Evolutionary conservation across 2,113 vertebrate species (phyloP).

Genomic region (Nannobrachium achirus): DNA sequence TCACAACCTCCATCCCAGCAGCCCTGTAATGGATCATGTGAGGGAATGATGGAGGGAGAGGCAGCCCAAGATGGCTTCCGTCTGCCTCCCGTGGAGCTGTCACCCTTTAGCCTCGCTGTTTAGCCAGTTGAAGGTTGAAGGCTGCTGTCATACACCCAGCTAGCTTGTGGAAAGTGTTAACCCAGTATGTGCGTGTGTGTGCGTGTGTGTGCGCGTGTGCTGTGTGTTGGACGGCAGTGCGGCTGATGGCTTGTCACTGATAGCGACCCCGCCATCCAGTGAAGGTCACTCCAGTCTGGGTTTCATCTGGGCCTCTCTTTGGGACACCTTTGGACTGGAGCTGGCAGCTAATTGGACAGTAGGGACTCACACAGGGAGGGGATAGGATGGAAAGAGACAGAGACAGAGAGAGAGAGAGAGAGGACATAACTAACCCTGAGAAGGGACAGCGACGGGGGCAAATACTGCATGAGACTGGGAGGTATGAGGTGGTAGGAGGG

Average conservation of each 20-base stretch:
- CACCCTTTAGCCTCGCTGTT: conserved; percentile 68
- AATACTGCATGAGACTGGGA: not conserved
- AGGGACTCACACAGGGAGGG: conserved; percentile 17
- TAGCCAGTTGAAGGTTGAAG: conserved; percentile 61
- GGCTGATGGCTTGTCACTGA: conserved; percentile 78
- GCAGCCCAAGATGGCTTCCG: conserved; percentile 53
- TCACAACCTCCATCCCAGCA: conserved; percentile 22
- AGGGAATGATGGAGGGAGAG: conserved; percentile 30
- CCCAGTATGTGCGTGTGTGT: not conserved
- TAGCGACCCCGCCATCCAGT: conserved; percentile 62
- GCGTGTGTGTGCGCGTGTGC: conserved; percentile 14
- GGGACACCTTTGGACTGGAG: conserved; percentile 60
- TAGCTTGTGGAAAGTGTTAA: conserved; percentile 6
- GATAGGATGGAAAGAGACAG: conserved; percentile 26
- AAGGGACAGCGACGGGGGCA: not conserved
- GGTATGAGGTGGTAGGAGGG: not conserved
- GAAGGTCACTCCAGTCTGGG: conserved; percentile 72
- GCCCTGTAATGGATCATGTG: conserved; percentile 44
- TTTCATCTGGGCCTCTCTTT: conserved; percentile 73
- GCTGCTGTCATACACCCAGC: conserved; percentile 52
- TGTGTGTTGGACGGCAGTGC: conserved; percentile 46
- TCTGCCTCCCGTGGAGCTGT: conserved; percentile 43
- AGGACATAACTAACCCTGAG: not conserved
- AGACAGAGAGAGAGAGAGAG: conserved; percentile 23
- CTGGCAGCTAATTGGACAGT: conserved; percentile 75